phyloP scores from a whole-genome alignment of 37 sponge, comb jelly and placozoan species.

The Geodia barretti region DNA sequence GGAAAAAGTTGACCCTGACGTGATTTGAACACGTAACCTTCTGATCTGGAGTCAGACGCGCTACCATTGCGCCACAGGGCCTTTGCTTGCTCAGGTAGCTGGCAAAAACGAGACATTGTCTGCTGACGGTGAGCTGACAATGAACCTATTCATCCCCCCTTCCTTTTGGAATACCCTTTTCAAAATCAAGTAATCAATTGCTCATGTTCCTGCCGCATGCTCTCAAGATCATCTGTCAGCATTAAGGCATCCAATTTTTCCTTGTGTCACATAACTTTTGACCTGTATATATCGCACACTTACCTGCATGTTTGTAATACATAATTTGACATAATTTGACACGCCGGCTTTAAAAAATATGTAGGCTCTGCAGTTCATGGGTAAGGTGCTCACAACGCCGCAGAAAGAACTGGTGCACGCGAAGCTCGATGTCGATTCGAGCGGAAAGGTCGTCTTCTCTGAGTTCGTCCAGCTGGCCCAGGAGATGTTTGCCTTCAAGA shows the following conservation, averaged over 20 bases:
- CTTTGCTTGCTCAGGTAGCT: not conserved
- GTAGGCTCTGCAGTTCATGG: constrained; percentile 77
- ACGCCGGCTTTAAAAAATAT: too few species aligned
- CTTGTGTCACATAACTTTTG: too few species aligned
- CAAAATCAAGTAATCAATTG: too few species aligned
- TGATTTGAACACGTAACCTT: not conserved
- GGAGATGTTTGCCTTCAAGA: constrained; percentile 76
- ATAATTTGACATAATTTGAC: not conserved
- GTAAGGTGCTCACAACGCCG: constrained; percentile 24
- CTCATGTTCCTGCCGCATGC: too few species aligned
- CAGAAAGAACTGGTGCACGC: constrained; percentile 41
- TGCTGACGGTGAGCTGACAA: too few species aligned
- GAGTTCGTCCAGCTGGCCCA: constrained; percentile 61
- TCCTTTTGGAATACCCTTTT: too few species aligned
- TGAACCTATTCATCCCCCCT: too few species aligned
- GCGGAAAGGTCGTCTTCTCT: constrained; percentile 62
- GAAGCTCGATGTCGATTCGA: constrained; percentile 48
- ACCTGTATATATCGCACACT: too few species aligned
- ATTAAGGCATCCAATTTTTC: too few species aligned
- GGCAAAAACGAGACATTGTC: too few species aligned
- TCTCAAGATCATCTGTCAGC: too few species aligned
- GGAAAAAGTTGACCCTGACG: not conserved
- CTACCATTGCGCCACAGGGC: not conserved
- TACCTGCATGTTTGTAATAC: too few species aligned
- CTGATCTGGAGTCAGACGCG: not conserved